A percentile compares a stretch with the other conserved stretches of the same genome.
Evolutionary conservation across 2,888 invertebrate species (phyloP).

Genomic region (Penaeus monodon): DNA sequence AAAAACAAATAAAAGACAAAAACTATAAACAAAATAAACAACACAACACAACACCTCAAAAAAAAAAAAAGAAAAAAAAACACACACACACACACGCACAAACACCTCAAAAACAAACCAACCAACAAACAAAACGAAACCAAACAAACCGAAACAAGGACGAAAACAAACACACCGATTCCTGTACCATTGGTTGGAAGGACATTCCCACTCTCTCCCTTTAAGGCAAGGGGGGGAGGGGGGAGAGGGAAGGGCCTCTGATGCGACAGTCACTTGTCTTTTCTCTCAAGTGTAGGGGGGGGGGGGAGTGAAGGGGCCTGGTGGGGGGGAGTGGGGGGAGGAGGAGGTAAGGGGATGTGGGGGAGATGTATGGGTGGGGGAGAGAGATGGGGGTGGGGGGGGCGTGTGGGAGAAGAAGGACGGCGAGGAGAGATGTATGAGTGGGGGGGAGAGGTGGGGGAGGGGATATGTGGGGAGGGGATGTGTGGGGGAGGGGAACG

Average conservation of each 20-base stretch:
- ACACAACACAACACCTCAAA: too few relatives aligned
- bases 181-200: too few relatives aligned
- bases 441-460: not conserved
- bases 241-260: conserved; percentile 3
- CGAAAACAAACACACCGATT: too few relatives aligned
- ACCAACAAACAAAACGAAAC: too few relatives aligned
- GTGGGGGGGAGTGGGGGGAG: not conserved
- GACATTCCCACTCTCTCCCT: too few relatives aligned
- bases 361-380: not conserved
- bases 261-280: not conserved
- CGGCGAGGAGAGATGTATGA: not conserved
- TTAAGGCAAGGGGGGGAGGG: not conserved
- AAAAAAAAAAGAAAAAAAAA: too few relatives aligned
- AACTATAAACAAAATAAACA: too few relatives aligned
- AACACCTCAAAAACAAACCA: too few relatives aligned
- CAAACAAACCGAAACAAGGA: too few relatives aligned
- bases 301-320: too few relatives aligned
- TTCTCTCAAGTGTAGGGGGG: not conserved
- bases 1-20: too few relatives aligned
- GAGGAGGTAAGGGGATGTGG: not conserved
- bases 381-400: not conserved
- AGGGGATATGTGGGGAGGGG: not conserved
- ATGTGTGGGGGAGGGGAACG: not conserved
- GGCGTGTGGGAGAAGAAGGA: not conserved
- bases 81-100: too few relatives aligned